phyloP scores from a whole-genome alignment of 2,113 vertebrate species.

The Toxotes chatareus region DNA sequence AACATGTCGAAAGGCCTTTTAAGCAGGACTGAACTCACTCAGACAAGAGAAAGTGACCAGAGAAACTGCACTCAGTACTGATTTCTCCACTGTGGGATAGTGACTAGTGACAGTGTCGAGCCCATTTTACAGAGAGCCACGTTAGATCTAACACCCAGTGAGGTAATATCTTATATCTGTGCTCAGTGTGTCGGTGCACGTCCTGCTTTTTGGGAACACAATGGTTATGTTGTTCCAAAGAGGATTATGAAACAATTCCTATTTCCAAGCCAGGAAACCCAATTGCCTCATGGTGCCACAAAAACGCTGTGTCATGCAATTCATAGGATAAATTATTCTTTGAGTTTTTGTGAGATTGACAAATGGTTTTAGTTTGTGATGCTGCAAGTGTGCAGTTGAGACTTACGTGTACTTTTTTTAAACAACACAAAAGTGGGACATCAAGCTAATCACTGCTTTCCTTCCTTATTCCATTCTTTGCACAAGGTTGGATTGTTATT shows the following conservation, averaged over 20 bases:
- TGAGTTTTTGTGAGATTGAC: constrained; percentile 5
- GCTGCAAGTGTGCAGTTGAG: constrained; percentile 5
- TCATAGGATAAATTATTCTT: constrained; percentile 37
- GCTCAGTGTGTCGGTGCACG: constrained; percentile 11
- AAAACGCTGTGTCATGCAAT: constrained; percentile 45
- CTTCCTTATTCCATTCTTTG: background rate
- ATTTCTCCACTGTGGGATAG: constrained; percentile 25
- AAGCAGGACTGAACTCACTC: constrained; percentile 6
- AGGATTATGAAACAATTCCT: constrained; percentile 68
- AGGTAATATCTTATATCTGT: constrained; percentile 52
- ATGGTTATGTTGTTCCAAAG: constrained; percentile 68
- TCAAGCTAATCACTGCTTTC: background rate
- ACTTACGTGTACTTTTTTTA: constrained; percentile 11
- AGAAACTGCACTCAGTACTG: constrained; percentile 15
- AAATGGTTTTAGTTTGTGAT: constrained; percentile 21
- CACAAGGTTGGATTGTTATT: background rate
- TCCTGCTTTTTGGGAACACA: constrained; percentile 62
- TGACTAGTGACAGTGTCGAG: constrained; percentile 36
- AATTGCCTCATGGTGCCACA: constrained; percentile 56
- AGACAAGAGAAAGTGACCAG: constrained; percentile 7
- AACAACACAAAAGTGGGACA: background rate
- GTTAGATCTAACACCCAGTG: constrained; percentile 21
- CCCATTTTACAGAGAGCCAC: constrained; percentile 18
- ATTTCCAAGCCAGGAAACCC: constrained; percentile 62
- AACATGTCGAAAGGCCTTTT: constrained; percentile 12